Conservation (phyloP, 2,888 invertebrate species). For the Agriotes lineatus region DNA sequence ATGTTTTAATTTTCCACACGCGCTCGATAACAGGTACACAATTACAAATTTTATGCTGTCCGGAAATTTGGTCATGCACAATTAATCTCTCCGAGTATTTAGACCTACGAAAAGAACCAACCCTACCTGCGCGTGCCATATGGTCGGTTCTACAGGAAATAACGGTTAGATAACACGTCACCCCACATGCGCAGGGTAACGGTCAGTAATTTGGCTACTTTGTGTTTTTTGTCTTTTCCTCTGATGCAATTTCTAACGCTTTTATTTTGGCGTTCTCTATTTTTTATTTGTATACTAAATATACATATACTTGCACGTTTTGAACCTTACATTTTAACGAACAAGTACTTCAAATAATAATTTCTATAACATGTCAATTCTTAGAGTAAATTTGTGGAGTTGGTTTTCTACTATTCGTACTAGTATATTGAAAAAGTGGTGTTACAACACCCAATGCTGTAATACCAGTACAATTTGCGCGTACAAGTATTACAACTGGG, state of each 20-base stretch:
- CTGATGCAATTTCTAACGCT: not conserved
- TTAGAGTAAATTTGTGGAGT: no score
- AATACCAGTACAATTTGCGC: no score
- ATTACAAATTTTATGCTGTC: slow-evolving; percentile 27
- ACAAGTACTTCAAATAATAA: no score
- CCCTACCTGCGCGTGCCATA: slow-evolving; percentile 43
- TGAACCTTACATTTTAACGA: no score
- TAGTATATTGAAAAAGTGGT: no score
- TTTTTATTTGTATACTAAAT: no score
- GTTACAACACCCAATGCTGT: no score
- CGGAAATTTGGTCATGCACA: slow-evolving; percentile 38
- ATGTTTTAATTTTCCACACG: not conserved
- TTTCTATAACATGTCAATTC: no score
- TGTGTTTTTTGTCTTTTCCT: not conserved
- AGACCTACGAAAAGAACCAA: slow-evolving; percentile 17
- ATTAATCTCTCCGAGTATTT: slow-evolving; percentile 29
- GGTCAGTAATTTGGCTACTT: slow-evolving; percentile 23
- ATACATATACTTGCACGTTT: no score
- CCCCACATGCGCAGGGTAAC: slow-evolving; percentile 30
- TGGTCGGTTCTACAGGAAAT: slow-evolving; percentile 40
- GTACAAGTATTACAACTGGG: no score
- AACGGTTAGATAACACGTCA: slow-evolving; percentile 40
- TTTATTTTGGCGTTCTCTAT: not conserved
- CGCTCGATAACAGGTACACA: slow-evolving; percentile 19
- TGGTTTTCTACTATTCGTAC: no score